phyloP scores from a whole-genome alignment of 2,113 vertebrate genomes.

The Alectura lathami region DNA sequence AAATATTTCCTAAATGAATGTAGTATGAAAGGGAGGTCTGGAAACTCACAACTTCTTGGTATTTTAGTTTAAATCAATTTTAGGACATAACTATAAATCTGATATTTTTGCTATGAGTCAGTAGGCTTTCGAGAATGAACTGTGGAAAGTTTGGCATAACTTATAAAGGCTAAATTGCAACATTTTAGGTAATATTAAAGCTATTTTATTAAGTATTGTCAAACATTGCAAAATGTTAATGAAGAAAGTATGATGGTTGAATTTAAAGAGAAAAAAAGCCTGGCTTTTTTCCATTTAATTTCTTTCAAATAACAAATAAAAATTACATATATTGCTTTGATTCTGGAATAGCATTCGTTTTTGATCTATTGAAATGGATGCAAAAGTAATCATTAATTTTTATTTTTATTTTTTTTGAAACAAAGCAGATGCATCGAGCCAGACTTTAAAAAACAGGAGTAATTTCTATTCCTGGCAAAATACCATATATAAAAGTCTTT shows the following conservation, averaged over 20 bases:
- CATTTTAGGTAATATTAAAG: slow-evolving; percentile 60
- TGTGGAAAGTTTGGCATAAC: slow-evolving; percentile 58
- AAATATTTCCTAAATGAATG: slow-evolving; percentile 64
- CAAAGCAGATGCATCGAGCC: slow-evolving; percentile 49
- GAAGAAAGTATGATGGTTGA: slow-evolving; percentile 46
- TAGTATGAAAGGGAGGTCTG: slow-evolving; percentile 39
- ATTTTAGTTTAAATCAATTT: slow-evolving; percentile 54
- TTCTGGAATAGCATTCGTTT: slow-evolving; percentile 30
- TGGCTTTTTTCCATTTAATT: slow-evolving; percentile 65
- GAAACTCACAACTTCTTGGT: slow-evolving; percentile 28
- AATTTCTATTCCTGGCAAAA: slow-evolving; percentile 17
- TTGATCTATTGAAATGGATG: slow-evolving; percentile 36
- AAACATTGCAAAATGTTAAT: slow-evolving; percentile 54
- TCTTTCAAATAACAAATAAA: slow-evolving; percentile 62
- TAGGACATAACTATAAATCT: slow-evolving; percentile 50
- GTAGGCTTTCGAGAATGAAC: slow-evolving; percentile 31
- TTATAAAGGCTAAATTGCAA: slow-evolving; percentile 46
- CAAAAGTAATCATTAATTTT: slow-evolving; percentile 24
- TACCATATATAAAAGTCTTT: not conserved
- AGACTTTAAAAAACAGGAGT: slow-evolving; percentile 29
- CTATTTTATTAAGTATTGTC: slow-evolving; percentile 67
- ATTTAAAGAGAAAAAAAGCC: not conserved
- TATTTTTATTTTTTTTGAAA: slow-evolving; percentile 11
- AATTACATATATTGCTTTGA: slow-evolving; percentile 21
- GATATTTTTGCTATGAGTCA: not conserved